These are phyloP conservation scores for Mirounga angustirostris DNA, from an alignment of 2,113 vertebrate genomes.

Conservation along the genomic window DNA sequence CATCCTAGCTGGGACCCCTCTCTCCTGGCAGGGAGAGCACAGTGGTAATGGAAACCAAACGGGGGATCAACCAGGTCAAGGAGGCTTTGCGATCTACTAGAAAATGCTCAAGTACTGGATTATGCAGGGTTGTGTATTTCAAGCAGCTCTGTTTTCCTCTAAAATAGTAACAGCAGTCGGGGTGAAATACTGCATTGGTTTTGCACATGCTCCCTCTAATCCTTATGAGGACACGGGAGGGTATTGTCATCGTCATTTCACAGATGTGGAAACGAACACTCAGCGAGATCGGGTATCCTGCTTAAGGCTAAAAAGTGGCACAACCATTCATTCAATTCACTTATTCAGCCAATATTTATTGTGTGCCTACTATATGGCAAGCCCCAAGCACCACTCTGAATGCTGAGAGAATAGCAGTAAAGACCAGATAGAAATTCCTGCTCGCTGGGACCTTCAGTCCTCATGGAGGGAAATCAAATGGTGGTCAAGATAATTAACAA, in stretches of 20 bases:
- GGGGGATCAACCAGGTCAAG: neutral
- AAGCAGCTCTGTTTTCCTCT: neutral
- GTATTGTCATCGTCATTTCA: neutral
- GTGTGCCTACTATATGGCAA: fast-evolving
- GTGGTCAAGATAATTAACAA: neutral
- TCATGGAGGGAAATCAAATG: no score
- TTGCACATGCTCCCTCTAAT: neutral
- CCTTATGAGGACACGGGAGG: neutral
- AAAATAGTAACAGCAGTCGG: neutral
- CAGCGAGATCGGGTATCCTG: neutral
- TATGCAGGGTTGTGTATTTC: neutral
- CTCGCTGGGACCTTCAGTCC: neutral
- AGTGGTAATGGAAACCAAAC: neutral
- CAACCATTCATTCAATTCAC: neutral
- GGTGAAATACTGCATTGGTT: fast-evolving
- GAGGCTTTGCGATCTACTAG: neutral
- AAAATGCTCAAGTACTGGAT: neutral
- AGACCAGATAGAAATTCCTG: neutral
- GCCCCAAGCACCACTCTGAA: neutral
- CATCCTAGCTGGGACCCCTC: no score
- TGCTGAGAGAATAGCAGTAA: neutral
- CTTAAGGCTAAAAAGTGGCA: neutral
- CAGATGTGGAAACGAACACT: neutral
- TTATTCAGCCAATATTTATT: neutral
- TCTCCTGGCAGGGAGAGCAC: no score